These are phyloP conservation scores for Drosophila pruinosa DNA, from an alignment of 1,140 invertebrate species.

Conservation along the genomic window DNA sequence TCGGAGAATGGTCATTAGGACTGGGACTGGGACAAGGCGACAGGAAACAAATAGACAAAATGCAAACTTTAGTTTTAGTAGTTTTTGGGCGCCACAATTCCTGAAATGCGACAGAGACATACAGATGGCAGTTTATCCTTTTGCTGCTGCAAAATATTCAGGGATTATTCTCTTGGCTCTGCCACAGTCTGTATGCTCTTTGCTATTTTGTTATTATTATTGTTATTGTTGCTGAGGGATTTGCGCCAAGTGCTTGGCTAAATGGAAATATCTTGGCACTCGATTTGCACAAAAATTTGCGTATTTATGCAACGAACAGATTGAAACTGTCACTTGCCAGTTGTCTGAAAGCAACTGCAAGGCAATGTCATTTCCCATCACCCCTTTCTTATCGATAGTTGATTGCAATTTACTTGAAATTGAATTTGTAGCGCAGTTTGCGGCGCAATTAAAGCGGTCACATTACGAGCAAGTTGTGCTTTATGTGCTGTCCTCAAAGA, in stretches of 20 bases:
- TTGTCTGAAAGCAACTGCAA: background rate
- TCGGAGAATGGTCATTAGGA: background rate
- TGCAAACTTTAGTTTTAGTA: constrained; percentile 81
- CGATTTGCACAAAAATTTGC: constrained; percentile 71
- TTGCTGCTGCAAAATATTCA: constrained; percentile 21
- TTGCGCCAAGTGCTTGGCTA: constrained; percentile 23
- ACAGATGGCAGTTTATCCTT: constrained; percentile 23
- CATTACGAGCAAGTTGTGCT: constrained; percentile 35
- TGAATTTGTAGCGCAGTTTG: constrained; percentile 59
- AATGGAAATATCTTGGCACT: constrained; percentile 67
- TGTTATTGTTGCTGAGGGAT: background rate
- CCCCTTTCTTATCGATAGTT: background rate
- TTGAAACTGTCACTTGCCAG: constrained; percentile 42
- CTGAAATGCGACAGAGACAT: constrained; percentile 42
- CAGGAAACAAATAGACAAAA: constrained; percentile 76
- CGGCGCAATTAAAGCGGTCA: constrained; percentile 69
- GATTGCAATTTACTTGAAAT: constrained; percentile 39
- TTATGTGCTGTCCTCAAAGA: constrained; percentile 63
- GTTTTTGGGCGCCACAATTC: constrained; percentile 72
- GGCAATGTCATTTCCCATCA: background rate
- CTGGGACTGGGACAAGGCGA: constrained; percentile 39
- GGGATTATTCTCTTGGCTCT: constrained; percentile 44
- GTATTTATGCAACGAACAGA: constrained; percentile 67
- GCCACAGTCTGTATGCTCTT: constrained; percentile 1
- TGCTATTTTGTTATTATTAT: constrained; percentile 7